Evolutionary conservation across 2,888 invertebrate species (phyloP).

Genomic region (Trichacis sp.): DNA sequence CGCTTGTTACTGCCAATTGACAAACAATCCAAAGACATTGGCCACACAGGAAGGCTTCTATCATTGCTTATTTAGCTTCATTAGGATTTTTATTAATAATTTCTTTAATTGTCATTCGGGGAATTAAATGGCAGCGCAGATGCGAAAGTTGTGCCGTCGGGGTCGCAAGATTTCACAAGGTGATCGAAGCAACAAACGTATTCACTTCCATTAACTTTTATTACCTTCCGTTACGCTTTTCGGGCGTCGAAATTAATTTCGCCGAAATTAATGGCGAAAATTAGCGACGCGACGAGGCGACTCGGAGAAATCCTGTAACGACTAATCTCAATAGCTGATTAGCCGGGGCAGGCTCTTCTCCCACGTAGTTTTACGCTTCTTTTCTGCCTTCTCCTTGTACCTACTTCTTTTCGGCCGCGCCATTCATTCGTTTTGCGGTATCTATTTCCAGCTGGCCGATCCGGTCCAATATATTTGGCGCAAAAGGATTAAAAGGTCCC

Average conservation of each 20-base stretch:
- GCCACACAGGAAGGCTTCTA: slow-evolving; percentile 68
- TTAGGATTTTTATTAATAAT: slow-evolving; percentile 63
- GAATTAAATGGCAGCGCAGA: slow-evolving; percentile 59
- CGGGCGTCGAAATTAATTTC: too few relatives aligned
- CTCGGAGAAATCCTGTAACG: neutral
- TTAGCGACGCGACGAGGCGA: too few relatives aligned
- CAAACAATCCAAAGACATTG: slow-evolving; percentile 54
- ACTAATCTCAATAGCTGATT: slow-evolving; percentile 1
- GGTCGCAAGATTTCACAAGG: neutral
- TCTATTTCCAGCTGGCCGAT: slow-evolving; percentile 5
- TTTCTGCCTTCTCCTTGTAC: neutral
- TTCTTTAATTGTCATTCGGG: slow-evolving; percentile 64
- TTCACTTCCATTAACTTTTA: too few relatives aligned
- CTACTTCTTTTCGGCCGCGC: slow-evolving; percentile 1
- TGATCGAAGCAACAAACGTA: neutral
- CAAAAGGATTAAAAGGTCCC: neutral
- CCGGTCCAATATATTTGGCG: slow-evolving; percentile 6
- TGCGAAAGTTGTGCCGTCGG: slow-evolving; percentile 48
- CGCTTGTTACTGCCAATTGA: slow-evolving; percentile 56
- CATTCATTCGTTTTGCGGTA: slow-evolving; percentile 6
- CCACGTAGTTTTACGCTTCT: slow-evolving; percentile 5
- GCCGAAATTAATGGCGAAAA: too few relatives aligned
- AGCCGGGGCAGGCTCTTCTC: slow-evolving; percentile 1
- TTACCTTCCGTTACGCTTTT: too few relatives aligned
- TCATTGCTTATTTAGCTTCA: slow-evolving; percentile 63